These are phyloP conservation scores for Notechis scutatus DNA, from an alignment of 2,113 vertebrate genomes.

Conservation along the genomic window DNA sequence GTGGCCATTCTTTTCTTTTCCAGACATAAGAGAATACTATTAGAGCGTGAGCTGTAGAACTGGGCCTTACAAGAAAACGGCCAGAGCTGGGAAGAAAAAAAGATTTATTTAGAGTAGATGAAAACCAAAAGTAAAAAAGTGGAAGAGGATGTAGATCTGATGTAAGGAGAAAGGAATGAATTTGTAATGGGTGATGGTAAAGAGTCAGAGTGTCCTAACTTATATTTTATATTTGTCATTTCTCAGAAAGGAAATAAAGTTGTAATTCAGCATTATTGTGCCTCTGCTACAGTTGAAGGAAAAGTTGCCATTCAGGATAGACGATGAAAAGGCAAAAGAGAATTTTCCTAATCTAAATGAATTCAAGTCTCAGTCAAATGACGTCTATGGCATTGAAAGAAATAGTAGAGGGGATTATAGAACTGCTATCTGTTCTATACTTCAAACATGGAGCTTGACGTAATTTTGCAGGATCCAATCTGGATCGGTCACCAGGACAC, in stretches of 20 bases:
- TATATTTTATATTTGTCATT: neutral
- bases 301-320: neutral
- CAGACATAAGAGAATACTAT: neutral
- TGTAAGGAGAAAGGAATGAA: neutral
- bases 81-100: neutral
- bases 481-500: neutral
- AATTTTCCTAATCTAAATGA: neutral
- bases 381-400: neutral
- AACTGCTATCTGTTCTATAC: neutral
- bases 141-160: neutral
- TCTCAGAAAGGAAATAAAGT: neutral
- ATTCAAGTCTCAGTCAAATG: neutral
- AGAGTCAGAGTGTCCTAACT: neutral
- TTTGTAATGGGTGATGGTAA: neutral
- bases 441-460: neutral
- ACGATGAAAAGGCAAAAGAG: neutral
- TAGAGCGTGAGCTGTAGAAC: neutral
- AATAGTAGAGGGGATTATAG: neutral
- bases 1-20: neutral
- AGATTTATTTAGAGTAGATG: neutral
- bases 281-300: neutral
- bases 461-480: neutral
- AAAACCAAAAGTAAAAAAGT: neutral
- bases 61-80: neutral
- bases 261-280: neutral